A percentile compares a stretch with the other conserved stretches of the same genome.
Evolutionary conservation across 1,140 invertebrate genomes (phyloP).

Genomic region (Druon quercuslanigerum): DNA sequence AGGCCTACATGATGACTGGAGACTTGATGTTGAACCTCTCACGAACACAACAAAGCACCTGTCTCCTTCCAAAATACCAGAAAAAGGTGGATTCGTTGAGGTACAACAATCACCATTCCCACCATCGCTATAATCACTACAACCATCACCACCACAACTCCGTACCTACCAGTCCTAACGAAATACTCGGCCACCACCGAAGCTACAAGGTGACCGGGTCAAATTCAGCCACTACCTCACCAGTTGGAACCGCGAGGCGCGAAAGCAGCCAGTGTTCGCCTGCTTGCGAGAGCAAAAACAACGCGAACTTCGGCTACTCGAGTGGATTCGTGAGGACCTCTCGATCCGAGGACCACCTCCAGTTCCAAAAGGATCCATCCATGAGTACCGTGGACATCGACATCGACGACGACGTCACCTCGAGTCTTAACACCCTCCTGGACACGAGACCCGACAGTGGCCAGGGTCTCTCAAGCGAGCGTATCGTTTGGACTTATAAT

Average conservation of each 20-base stretch:
- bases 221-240: constrained; percentile 77
- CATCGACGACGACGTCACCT: constrained; percentile 94
- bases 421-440: constrained; percentile 91
- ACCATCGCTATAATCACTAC: constrained; percentile 68
- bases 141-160: constrained; percentile 80
- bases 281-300: constrained; percentile 40
- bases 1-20: constrained; percentile 98
- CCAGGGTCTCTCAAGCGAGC: constrained; percentile 75
- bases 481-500: constrained; percentile 95
- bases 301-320: constrained; percentile 65
- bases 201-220: constrained; percentile 71
- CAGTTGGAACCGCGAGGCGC: constrained; percentile 74
- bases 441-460: constrained; percentile 86
- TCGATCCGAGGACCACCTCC: constrained; percentile 90
- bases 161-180: constrained; percentile 88
- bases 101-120: constrained; percentile 73
- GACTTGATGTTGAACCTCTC: constrained; percentile 95
- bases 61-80: constrained; percentile 79
- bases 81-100: constrained; percentile 80
- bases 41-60: constrained; percentile 81
- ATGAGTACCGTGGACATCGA: constrained; percentile 91
- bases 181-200: constrained; percentile 76
- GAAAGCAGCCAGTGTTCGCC: constrained; percentile 58
- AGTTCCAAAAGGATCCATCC: constrained; percentile 84
- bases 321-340: constrained; percentile 84